Percentiles rank a stretch among this genome's conserved stretches.
These are phyloP conservation scores for Myzus persicae DNA, from an alignment of 1,140 invertebrate genomes.

Conservation along the genomic window DNA sequence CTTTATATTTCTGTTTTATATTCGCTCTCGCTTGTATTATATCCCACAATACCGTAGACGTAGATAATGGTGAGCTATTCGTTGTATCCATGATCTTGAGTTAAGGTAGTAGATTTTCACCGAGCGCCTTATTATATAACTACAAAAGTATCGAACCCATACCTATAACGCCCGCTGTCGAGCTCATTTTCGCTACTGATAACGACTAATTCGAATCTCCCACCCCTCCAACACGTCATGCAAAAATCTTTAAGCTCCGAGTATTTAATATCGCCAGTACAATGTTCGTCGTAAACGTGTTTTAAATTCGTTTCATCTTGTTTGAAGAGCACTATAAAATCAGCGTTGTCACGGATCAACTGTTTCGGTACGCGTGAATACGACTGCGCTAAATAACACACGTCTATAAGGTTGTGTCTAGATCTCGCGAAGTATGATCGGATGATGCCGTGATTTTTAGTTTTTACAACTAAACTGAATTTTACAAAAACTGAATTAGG, in stretches of 20 bases:
- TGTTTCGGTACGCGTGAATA: no score
- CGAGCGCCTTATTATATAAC: neutral
- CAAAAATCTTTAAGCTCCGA: neutral
- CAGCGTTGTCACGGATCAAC: no score
- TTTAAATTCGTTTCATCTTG: slow-evolving; percentile 7
- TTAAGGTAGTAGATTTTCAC: neutral
- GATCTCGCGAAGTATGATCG: no score
- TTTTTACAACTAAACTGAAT: no score
- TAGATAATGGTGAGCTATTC: neutral
- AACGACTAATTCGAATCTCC: neutral
- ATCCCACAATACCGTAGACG: neutral
- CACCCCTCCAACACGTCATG: neutral
- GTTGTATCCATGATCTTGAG: neutral
- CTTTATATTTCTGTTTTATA: slow-evolving; percentile 21
- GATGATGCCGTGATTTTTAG: no score
- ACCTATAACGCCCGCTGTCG: neutral
- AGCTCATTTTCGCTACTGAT: neutral
- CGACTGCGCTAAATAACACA: no score
- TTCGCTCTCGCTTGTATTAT: neutral
- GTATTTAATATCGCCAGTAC: neutral
- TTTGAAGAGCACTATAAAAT: no score
- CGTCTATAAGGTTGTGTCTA: no score
- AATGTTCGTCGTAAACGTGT: slow-evolving; percentile 9
- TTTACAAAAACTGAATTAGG: no score
- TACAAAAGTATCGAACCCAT: neutral